phyloP scores from a whole-genome alignment of 2,113 vertebrate species.

The Megaleporinus macrocephalus region DNA sequence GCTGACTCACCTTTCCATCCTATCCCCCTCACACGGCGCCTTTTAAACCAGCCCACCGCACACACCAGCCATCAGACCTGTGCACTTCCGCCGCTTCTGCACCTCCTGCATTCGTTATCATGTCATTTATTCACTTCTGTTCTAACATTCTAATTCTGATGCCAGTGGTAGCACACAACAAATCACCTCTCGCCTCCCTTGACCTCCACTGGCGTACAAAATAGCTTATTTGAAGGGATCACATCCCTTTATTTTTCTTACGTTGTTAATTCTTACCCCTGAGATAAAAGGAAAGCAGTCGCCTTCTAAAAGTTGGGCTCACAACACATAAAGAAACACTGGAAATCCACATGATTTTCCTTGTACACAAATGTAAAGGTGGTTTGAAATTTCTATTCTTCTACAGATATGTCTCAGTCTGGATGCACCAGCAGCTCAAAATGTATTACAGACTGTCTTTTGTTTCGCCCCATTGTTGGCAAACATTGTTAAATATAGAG shows the following conservation, averaged over 20 bases:
- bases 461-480: too few species aligned
- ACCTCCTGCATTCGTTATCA: slow-evolving; percentile 1
- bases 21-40: slow-evolving; percentile 56
- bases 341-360: too few species aligned
- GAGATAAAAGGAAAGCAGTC: too few species aligned
- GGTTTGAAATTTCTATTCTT: too few species aligned
- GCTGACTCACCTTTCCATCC: slow-evolving; percentile 69
- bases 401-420: too few species aligned
- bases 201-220: background rate
- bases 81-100: background rate
- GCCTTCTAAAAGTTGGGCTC: too few species aligned
- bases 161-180: background rate
- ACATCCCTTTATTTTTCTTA: background rate
- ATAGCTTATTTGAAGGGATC: background rate
- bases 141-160: background rate
- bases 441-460: too few species aligned
- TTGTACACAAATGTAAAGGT: too few species aligned
- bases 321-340: too few species aligned
- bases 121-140: slow-evolving; percentile 4
- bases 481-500: too few species aligned
- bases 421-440: too few species aligned
- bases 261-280: too few species aligned
- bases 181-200: background rate
- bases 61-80: slow-evolving; percentile 16
- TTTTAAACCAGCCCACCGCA: slow-evolving; percentile 46